phyloP scores from a whole-genome alignment of 1,140 invertebrate species.

The Zaprionus vittiger region DNA sequence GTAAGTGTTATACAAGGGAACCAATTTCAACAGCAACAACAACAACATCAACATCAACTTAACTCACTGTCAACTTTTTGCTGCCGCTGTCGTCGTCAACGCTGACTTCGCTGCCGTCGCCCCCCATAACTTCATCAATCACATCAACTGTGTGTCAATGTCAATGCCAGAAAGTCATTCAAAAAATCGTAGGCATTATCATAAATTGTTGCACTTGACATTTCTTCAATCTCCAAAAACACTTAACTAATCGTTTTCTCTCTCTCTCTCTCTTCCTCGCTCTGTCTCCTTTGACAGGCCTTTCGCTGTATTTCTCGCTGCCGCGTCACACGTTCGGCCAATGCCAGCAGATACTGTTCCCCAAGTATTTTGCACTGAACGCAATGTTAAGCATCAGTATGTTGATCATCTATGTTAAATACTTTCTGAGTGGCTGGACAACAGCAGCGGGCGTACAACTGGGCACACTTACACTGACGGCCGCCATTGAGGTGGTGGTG shows the following conservation, averaged over 20 bases:
- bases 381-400: constrained; percentile 90
- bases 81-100: neutral
- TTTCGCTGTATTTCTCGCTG: constrained; percentile 92
- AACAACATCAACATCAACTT: neutral
- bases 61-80: neutral
- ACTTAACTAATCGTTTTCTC: constrained; percentile 4
- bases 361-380: constrained; percentile 92
- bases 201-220: neutral
- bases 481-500: constrained; percentile 88
- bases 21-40: neutral
- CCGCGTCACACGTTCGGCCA: constrained; percentile 92
- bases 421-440: constrained; percentile 72
- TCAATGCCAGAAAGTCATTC: constrained; percentile 20
- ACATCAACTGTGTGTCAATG: constrained; percentile 7
- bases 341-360: constrained; percentile 93
- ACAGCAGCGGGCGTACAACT: constrained; percentile 85
- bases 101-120: constrained; percentile 18
- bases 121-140: constrained; percentile 21
- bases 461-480: constrained; percentile 86
- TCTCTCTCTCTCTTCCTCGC: neutral
- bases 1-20: constrained; percentile 84
- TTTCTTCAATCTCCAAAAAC: neutral
- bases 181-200: constrained; percentile 46
- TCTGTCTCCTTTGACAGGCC: constrained; percentile 86
- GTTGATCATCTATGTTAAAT: constrained; percentile 88